Evolutionary conservation across 2,888 invertebrate genomes (phyloP).

Genomic region (Sialis fuliginosa): DNA sequence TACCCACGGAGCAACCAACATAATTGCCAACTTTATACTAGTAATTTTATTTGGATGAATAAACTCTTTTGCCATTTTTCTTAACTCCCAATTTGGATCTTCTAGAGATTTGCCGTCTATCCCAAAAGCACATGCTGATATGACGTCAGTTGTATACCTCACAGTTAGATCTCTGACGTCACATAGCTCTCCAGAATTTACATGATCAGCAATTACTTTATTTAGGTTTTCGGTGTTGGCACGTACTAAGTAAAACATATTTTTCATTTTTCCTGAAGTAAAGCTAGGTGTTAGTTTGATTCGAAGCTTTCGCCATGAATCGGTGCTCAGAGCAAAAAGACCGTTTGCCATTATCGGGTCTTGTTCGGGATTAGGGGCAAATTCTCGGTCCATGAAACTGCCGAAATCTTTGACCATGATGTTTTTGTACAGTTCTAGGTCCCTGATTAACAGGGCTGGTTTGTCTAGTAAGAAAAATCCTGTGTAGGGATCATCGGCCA

Average conservation of each 20-base stretch:
- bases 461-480: slow-evolving; percentile 31
- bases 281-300: slow-evolving; percentile 32
- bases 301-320: slow-evolving; percentile 32
- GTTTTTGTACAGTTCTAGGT: slow-evolving; percentile 27
- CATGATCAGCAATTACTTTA: neutral
- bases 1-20: neutral
- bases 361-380: slow-evolving; percentile 22
- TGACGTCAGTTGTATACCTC: slow-evolving; percentile 1
- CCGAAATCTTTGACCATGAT: slow-evolving; percentile 29
- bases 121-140: slow-evolving; percentile 1
- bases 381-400: slow-evolving; percentile 27
- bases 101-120: neutral
- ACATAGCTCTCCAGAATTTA: neutral
- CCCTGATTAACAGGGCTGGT: slow-evolving; percentile 26
- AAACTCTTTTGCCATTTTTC: neutral
- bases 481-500: too few species aligned
- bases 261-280: slow-evolving; percentile 33
- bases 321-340: slow-evolving; percentile 26
- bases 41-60: neutral
- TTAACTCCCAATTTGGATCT: neutral
- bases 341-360: slow-evolving; percentile 25
- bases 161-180: neutral
- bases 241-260: slow-evolving; percentile 28
- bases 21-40: neutral
- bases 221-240: slow-evolving; percentile 6